Evolutionary conservation across 92 coral and sea anemone species (phyloP).

Genomic region (Epizoanthus rinbou): DNA sequence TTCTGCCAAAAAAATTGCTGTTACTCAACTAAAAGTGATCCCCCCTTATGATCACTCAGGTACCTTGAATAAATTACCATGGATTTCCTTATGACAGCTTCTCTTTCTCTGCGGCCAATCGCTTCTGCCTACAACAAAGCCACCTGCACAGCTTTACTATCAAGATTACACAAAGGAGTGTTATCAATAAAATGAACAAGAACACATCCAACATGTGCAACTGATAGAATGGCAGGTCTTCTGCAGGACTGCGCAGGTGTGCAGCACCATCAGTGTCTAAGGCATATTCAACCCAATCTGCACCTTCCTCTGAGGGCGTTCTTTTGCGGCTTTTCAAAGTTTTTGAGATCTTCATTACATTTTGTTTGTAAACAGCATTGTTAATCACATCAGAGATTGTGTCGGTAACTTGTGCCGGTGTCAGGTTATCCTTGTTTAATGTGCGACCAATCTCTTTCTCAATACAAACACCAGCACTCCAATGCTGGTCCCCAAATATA

Average conservation of each 20-base stretch:
- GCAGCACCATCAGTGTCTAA: slow-evolving; percentile 42
- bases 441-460: slow-evolving; percentile 9
- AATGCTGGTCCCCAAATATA: not conserved
- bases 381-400: slow-evolving; percentile 18
- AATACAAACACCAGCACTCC: slow-evolving; percentile 1
- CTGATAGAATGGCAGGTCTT: slow-evolving; percentile 53
- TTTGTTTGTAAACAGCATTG: slow-evolving; percentile 33
- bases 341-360: slow-evolving; percentile 44
- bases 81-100: not conserved
- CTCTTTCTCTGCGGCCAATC: not conserved
- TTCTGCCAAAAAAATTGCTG: no score
- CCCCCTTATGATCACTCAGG: no score
- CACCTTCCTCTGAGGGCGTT: slow-evolving; percentile 53
- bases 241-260: slow-evolving; percentile 45
- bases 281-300: slow-evolving; percentile 61
- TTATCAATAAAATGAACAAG: not conserved
- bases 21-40: no score
- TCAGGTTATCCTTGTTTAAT: slow-evolving; percentile 6
- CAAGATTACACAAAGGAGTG: not conserved
- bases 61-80: no score
- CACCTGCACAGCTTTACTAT: slow-evolving; percentile 14
- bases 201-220: slow-evolving; percentile 52
- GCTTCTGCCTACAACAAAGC: slow-evolving; percentile 13
- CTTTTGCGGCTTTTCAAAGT: slow-evolving; percentile 35
- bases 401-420: slow-evolving; percentile 9